phyloP scores from a whole-genome alignment of 1,140 invertebrate genomes.

The Nephila pilipes region DNA sequence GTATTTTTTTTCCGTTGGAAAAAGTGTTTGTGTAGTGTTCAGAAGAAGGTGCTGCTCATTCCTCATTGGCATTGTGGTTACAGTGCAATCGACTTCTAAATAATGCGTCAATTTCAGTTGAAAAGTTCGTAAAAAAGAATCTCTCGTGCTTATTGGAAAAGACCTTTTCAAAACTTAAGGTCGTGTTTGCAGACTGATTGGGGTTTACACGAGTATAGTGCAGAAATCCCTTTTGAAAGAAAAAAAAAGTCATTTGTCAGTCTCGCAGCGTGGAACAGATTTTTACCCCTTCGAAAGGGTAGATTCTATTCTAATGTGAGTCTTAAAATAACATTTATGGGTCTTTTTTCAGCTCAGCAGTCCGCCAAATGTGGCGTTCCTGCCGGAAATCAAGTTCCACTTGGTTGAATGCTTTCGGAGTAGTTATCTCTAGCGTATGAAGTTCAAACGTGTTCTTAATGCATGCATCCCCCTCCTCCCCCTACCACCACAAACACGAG shows the following conservation, averaged over 20 bases:
- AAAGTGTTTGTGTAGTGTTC: too few relatives aligned
- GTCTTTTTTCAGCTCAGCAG: slow-evolving; percentile 48
- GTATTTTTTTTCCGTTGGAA: too few relatives aligned
- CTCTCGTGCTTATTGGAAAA: too few relatives aligned
- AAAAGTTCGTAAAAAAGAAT: too few relatives aligned
- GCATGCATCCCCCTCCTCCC: slow-evolving; percentile 39
- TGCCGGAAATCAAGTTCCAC: slow-evolving; percentile 71
- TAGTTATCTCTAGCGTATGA: slow-evolving; percentile 44
- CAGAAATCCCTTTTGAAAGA: not conserved
- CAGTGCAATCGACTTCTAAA: too few relatives aligned
- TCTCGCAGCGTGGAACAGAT: not conserved
- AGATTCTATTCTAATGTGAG: slow-evolving; percentile 7
- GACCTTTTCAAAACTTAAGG: not conserved
- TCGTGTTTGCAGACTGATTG: not conserved
- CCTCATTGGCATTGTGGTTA: too few relatives aligned
- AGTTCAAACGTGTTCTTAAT: slow-evolving; percentile 47
- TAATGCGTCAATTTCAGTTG: too few relatives aligned
- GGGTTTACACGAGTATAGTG: too few relatives aligned
- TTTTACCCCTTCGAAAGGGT: not conserved
- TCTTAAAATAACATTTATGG: slow-evolving; percentile 66
- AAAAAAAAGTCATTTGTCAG: slow-evolving; percentile 24
- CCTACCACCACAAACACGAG: slow-evolving; percentile 51
- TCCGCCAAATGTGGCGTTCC: slow-evolving; percentile 49
- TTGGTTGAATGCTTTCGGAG: slow-evolving; percentile 59
- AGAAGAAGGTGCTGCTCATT: too few relatives aligned